A percentile compares a stretch with the other conserved stretches of the same genome.
phyloP scores from a whole-genome alignment of 2,888 invertebrate species.

The Orgyia antiqua region DNA sequence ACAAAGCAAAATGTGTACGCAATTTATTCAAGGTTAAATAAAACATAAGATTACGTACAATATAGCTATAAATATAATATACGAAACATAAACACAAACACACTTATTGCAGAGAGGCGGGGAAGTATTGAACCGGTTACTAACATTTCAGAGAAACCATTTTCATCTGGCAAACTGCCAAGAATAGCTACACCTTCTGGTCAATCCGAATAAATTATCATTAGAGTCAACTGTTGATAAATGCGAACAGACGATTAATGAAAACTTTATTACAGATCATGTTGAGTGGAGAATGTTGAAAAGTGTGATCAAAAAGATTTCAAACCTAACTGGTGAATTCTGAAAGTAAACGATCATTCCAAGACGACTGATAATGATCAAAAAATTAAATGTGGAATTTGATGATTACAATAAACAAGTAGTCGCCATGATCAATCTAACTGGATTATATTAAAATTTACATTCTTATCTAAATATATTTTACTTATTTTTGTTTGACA shows the following conservation, averaged over 20 bases:
- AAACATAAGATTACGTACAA: neutral
- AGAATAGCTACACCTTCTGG: conserved; percentile 42
- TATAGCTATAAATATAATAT: neutral
- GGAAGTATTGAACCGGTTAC: conserved; percentile 43
- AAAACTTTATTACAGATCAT: conserved; percentile 12
- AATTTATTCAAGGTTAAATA: neutral
- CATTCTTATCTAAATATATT: too few species aligned
- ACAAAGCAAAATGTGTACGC: neutral
- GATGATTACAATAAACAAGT: too few species aligned
- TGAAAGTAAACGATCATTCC: too few species aligned
- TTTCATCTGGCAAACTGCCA: conserved; percentile 49
- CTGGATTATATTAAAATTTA: too few species aligned
- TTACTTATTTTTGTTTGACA: too few species aligned
- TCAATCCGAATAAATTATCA: conserved; percentile 44
- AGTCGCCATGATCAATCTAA: too few species aligned
- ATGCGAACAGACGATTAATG: conserved; percentile 23
- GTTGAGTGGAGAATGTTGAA: too few species aligned
- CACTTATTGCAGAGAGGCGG: conserved; percentile 27
- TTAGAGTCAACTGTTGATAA: conserved; percentile 40
- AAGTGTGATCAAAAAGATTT: too few species aligned
- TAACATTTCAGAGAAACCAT: conserved; percentile 52
- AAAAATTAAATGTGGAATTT: too few species aligned
- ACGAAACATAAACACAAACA: conserved; percentile 10
- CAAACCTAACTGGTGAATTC: too few species aligned
- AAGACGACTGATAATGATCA: too few species aligned